Evolutionary conservation across 2,797 vertebrate species (phyloP).

Genomic region (Cossypha heuglini): DNA sequence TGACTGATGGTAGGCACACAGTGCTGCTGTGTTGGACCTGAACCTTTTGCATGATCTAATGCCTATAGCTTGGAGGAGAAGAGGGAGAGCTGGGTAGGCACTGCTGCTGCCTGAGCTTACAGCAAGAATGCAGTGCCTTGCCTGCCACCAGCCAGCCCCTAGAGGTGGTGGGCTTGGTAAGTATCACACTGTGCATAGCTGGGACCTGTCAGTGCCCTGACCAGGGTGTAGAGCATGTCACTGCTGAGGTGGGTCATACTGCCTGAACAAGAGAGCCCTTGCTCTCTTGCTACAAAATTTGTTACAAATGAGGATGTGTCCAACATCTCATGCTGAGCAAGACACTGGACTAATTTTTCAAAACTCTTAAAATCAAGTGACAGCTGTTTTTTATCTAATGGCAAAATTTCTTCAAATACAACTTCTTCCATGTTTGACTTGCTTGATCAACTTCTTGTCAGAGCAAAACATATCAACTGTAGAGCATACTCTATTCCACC

Average conservation of each 20-base stretch:
- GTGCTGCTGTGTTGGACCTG: accelerated
- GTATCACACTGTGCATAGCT: accelerated
- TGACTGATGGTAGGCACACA: accelerated
- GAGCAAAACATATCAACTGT: neutral
- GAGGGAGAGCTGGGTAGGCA: neutral
- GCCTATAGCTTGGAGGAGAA: neutral
- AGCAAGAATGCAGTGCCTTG: neutral
- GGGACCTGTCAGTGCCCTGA: neutral
- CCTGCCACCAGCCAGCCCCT: neutral
- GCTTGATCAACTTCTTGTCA: neutral
- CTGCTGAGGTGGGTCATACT: neutral
- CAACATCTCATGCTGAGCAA: neutral
- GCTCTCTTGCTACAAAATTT: neutral
- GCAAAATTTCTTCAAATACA: neutral
- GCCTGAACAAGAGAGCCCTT: neutral
- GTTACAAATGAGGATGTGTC: neutral
- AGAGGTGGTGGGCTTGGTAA: neutral
- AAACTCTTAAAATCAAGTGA: neutral
- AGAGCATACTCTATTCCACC: accelerated
- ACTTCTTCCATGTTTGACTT: neutral
- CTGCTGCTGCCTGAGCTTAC: neutral
- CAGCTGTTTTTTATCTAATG: neutral
- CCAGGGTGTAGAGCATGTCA: neutral
- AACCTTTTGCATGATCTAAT: neutral
- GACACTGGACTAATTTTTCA: neutral